These are phyloP conservation scores for Ormyrus pomaceus DNA, from an alignment of 2,888 invertebrate species.

Conservation along the genomic window DNA sequence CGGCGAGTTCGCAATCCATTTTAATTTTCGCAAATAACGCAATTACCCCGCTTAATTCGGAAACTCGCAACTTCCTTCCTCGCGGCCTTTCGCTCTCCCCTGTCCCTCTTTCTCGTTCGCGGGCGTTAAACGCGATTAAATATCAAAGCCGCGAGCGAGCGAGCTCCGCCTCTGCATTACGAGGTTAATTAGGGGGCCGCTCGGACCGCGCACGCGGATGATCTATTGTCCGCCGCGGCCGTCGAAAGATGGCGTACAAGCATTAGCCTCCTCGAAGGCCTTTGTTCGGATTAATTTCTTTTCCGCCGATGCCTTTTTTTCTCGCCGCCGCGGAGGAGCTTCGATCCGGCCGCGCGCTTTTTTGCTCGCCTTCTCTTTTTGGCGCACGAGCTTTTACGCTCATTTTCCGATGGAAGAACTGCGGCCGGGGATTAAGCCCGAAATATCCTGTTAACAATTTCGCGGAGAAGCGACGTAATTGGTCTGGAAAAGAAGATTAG, in stretches of 20 bases:
- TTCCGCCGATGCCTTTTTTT: neutral
- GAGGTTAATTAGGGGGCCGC: conserved; percentile 62
- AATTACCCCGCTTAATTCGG: conserved; percentile 30
- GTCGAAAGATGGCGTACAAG: too few species aligned
- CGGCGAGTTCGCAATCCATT: conserved; percentile 35
- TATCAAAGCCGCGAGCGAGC: conserved; percentile 68
- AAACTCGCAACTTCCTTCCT: conserved; percentile 2
- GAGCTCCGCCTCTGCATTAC: conserved; percentile 58
- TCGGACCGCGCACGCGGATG: conserved; percentile 1
- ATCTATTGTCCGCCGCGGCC: neutral
- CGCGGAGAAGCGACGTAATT: neutral
- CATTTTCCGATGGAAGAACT: neutral
- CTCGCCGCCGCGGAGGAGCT: neutral
- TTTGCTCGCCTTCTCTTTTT: neutral
- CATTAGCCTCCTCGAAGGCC: too few species aligned
- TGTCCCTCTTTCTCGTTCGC: conserved; percentile 24
- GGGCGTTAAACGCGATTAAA: conserved; percentile 72
- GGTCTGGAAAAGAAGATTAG: conserved; percentile 38
- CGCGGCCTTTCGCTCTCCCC: neutral
- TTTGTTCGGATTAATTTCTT: neutral
- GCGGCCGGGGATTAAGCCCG: conserved; percentile 8
- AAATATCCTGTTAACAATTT: conserved; percentile 41
- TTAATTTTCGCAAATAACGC: conserved; percentile 41
- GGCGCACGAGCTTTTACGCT: neutral
- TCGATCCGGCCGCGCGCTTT: neutral